Base-by-base conservation (phyloP, 2,113 vertebrate genomes). In the Bettongia penicillata region DNA sequence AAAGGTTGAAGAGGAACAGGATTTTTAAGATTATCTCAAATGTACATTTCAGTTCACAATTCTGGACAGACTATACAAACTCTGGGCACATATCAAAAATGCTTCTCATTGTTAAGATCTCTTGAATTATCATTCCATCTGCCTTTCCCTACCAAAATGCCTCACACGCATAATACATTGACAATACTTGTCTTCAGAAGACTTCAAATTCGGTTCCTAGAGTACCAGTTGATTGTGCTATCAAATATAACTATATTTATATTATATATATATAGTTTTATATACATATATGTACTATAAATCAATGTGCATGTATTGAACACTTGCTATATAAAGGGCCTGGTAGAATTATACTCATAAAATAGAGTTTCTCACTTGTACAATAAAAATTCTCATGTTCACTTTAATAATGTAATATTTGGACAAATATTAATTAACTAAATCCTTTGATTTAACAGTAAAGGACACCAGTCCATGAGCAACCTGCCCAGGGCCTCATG, bases 401-500 rank as follows among this genome's bases (percentile, higher is more conserved):
- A 0, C 31, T 84, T 92, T 8, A 24, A 53, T 7, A 57, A 26
- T n/a, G 53, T 49, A 25, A 12, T 2, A 23, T 10, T 77, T 51
- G 89, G 57, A 90, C 31, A 92, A 37, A 55, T 26, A 19, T 8
- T 23, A n/a, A 77, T 51, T 50, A 77, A 43, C 68, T 23, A 84
- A 84, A 84, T 84, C n/a, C n/a, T 84, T 84, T 84, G 8, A 47
- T 61, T 57, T 11, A 93, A 3, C 26, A 43, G 5, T 51, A 48
- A 51, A 52, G 22, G 11, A 89, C n/a, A 5, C 28, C 55, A 31
- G 52, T 48, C 1, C 1, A 7, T 12, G 3, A 7, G 37, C 4
- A 24, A 49, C 3, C 9, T 2, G 0, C 3, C 0, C 7, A 2
- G 0, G 3, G 1, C 5, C 43, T 8, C 53, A 47, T 24, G 6